These are phyloP conservation scores for Cybosia mesomella DNA, from an alignment of 2,888 invertebrate genomes.

Conservation along the genomic window DNA sequence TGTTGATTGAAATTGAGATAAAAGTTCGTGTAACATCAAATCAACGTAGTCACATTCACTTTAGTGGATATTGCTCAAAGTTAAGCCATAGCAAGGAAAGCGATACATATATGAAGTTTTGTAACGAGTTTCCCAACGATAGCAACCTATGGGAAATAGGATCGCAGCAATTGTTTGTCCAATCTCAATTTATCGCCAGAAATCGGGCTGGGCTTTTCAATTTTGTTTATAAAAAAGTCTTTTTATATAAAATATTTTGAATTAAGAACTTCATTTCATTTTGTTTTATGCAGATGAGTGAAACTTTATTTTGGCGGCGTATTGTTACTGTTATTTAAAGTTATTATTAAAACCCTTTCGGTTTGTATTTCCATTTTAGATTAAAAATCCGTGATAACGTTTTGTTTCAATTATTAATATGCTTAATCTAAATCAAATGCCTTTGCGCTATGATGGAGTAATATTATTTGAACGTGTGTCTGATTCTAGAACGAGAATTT, in stretches of 20 bases:
- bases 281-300: background rate
- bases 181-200: conserved; percentile 25
- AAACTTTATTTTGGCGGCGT: conserved; percentile 1
- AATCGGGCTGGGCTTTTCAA: background rate
- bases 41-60: conserved; percentile 25
- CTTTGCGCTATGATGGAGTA: background rate
- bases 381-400: conserved; percentile 3
- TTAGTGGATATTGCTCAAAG: conserved; percentile 29
- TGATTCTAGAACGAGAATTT: background rate
- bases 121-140: conserved; percentile 26
- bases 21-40: conserved; percentile 19
- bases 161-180: conserved; percentile 16
- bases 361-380: conserved; percentile 7
- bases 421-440: background rate
- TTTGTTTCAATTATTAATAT: background rate
- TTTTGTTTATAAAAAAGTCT: background rate
- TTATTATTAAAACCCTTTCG: conserved; percentile 4
- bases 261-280: background rate
- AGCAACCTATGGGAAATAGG: conserved; percentile 24
- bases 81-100: conserved; percentile 19
- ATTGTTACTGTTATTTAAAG: conserved; percentile 5
- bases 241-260: background rate
- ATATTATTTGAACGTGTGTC: background rate
- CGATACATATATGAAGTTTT: conserved; percentile 29
- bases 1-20: conserved; percentile 8